Conservation (phyloP, 30 jellyfish, hydroid and myxozoan species). For the Hydractinia symbiolongicarpus region DNA sequence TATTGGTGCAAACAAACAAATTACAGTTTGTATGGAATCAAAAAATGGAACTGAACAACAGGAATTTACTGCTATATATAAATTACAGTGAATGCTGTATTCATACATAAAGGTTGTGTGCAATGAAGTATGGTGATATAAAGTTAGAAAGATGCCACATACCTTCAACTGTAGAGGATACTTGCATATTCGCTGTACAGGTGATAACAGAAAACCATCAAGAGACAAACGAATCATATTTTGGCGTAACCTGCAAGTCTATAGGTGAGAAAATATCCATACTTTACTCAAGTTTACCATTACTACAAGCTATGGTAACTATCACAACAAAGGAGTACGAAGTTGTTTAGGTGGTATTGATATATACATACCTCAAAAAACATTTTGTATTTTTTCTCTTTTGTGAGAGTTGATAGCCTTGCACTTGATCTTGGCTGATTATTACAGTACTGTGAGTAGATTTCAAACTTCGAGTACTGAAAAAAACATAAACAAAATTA, state of each 20-base stretch:
- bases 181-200: conserved; percentile 85
- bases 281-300: neutral
- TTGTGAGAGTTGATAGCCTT: conserved; percentile 44
- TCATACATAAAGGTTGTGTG: no score
- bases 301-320: neutral
- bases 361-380: conserved; percentile 66
- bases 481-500: conserved; percentile 5
- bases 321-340: neutral
- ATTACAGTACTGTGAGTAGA: conserved; percentile 84
- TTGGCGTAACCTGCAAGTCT: conserved; percentile 84
- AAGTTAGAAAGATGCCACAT: neutral
- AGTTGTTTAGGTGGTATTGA: neutral
- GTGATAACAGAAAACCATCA: conserved; percentile 79
- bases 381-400: conserved; percentile 47
- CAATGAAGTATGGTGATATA: no score
- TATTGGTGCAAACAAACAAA: neutral
- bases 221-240: conserved; percentile 69
- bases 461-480: conserved; percentile 55
- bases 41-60: neutral
- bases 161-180: conserved; percentile 80
- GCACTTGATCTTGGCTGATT: conserved; percentile 85
- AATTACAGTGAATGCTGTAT: neutral
- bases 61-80: no score
- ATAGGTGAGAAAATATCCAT: neutral
- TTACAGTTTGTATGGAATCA: neutral